Evolutionary conservation across 2,113 vertebrate species (phyloP), one percentile per base, ranked within the genome.

Genomic region (Platysternon megacephalum): DNA sequence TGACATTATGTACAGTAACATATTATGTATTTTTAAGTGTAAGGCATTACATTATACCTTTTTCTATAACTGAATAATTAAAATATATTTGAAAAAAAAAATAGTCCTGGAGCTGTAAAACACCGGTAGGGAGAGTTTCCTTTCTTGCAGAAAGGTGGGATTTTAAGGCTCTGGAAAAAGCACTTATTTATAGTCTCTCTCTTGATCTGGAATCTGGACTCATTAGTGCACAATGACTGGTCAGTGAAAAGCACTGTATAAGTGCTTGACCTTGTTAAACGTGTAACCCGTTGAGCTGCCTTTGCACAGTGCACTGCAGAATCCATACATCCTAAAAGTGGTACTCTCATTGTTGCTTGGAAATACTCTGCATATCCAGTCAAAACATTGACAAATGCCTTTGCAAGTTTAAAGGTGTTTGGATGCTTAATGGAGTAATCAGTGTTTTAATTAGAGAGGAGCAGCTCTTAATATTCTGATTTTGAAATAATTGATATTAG

Each of bases 1-100:
- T 19, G 65, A 72, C n/a, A 39, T 72, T 65, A 72, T 39, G 8
- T n/a, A 39, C 53, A 94, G 56, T 44, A 93, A 76, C 1, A 44
- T 84, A 53, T 0, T 3, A 17, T 11, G 12, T 78, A 68, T 82
- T 11, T 17, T 5, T 1, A 3, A 11, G 4, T 2, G 13, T 58
- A 56, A 5, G 29, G 42, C 1, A 4, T 17, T 87, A 91, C 14
- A 49, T 44, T 42, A 1, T 19, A 2, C 22, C 65, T 1, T 3
- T 48, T 29, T 86, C 21, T 87, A 39, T 26, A 90, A 82, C 2
- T 10, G 26, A 35, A 10, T 65, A 79, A 78, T 13, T 19, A 89
- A 92, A 94, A 82, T 2, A 1, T n/a, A 19, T 91, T 86, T 90
- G 35, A 21, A 68, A 86, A 79, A 22, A 48, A 21, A 93, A 84